A percentile compares a stretch with the other conserved stretches of the same genome.
Evolutionary conservation across 2,113 vertebrate species (phyloP).

Genomic region (Sylvia atricapilla): DNA sequence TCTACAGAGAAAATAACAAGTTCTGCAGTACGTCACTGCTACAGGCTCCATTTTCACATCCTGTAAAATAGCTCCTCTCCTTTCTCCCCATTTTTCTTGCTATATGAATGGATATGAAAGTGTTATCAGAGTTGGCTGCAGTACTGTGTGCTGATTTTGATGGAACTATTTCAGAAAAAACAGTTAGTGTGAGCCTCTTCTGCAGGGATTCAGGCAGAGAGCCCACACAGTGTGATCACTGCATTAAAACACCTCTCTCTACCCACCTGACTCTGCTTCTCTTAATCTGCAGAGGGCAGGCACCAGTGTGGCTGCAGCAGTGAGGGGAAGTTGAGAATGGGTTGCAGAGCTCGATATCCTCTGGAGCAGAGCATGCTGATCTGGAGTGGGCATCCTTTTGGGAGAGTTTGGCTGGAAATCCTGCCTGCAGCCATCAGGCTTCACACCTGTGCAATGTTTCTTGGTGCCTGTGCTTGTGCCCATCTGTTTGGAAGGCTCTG

Average conservation of each 20-base stretch:
- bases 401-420: not conserved
- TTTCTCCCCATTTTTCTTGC: not conserved
- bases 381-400: not conserved
- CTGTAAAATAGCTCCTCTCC: conserved; percentile 2
- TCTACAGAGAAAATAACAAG: conserved; percentile 31
- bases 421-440: not conserved
- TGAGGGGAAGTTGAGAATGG: not conserved
- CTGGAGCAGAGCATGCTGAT: not conserved
- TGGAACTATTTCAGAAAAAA: conserved; percentile 3
- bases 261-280: not conserved
- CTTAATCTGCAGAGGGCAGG: not conserved
- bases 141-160: conserved; percentile 12
- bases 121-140: not conserved
- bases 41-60: conserved; percentile 1
- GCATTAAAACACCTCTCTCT: not conserved
- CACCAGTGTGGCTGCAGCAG: not conserved
- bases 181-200: not conserved
- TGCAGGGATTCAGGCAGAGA: not conserved
- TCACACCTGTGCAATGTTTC: rapidly evolving
- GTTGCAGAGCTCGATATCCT: not conserved
- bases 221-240: not conserved
- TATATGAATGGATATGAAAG: not conserved
- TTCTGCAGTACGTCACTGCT: not conserved
- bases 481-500: not conserved
- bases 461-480: not conserved